These are phyloP conservation scores for Dicaeum eximium DNA, from an alignment of 2,113 vertebrate species.

Conservation along the genomic window DNA sequence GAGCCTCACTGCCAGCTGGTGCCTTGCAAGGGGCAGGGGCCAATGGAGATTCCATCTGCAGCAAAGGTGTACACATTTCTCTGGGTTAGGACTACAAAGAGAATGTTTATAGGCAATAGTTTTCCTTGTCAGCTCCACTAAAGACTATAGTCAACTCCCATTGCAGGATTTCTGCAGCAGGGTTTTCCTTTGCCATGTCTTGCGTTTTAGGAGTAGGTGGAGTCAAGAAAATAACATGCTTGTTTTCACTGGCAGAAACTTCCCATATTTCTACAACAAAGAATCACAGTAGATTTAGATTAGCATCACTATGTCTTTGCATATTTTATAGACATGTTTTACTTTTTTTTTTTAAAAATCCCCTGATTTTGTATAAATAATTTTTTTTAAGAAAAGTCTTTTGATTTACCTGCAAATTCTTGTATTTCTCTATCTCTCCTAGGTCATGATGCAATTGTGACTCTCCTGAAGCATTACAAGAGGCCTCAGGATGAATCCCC, in stretches of 20 bases:
- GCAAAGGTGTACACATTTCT: not conserved
- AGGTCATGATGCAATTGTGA: constrained; percentile 94
- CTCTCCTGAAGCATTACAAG: constrained; percentile 93
- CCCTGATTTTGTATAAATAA: not conserved
- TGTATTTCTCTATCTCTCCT: not conserved
- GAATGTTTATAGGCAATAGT: not conserved
- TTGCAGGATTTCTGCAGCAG: not conserved
- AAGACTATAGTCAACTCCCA: not conserved
- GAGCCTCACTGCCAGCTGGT: not conserved
- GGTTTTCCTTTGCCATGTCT: not conserved
- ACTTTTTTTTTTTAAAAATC: not conserved
- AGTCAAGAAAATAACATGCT: rapidly evolving
- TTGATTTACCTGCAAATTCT: not conserved
- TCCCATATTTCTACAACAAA: not conserved
- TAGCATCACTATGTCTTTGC: rapidly evolving
- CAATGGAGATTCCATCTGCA: not conserved
- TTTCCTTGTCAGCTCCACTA: not conserved
- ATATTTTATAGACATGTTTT: not conserved
- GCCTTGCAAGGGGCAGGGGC: not conserved
- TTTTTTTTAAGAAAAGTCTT: not conserved
- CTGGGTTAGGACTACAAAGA: not conserved
- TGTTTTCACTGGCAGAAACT: not conserved
- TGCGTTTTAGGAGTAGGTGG: not conserved
- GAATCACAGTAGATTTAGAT: not conserved
- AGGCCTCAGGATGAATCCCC: constrained; percentile 88